Percentiles rank a stretch among this genome's conserved stretches.
These are phyloP conservation scores for Escarpia spicata DNA, from an alignment of 2,888 invertebrate genomes.

Conservation along the genomic window DNA sequence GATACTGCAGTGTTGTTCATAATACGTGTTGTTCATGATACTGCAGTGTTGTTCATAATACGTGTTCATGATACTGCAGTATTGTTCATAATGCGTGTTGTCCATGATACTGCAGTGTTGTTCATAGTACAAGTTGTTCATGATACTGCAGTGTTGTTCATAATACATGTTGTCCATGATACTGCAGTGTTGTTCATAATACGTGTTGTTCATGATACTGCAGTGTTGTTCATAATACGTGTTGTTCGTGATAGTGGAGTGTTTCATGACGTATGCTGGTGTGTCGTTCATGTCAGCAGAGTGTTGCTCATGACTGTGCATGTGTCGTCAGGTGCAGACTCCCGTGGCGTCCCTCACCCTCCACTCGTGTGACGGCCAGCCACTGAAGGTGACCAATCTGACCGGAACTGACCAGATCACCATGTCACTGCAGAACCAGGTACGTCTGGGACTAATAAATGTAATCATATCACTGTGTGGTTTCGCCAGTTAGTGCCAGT, in stretches of 20 bases:
- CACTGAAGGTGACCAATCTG: slow-evolving; percentile 46
- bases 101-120: background rate
- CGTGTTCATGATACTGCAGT: background rate
- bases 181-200: background rate
- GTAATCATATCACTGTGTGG: too few relatives aligned
- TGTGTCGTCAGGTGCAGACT: slow-evolving; percentile 42
- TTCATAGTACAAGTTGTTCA: background rate
- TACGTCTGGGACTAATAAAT: slow-evolving; percentile 36
- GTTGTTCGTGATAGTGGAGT: background rate
- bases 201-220: background rate
- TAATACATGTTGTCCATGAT: background rate
- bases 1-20: background rate
- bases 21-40: background rate
- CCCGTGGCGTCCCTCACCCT: slow-evolving; percentile 55
- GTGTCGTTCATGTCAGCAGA: background rate
- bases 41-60: background rate
- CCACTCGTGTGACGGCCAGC: slow-evolving; percentile 49
- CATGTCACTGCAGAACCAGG: slow-evolving; percentile 49
- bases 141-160: background rate
- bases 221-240: background rate
- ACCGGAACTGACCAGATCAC: slow-evolving; percentile 44
- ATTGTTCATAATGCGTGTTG: background rate
- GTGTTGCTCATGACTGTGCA: background rate
- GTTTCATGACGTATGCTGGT: background rate
- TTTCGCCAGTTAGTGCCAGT: too few relatives aligned